These are phyloP conservation scores for Drosophila nigromelanica DNA, from an alignment of 1,140 invertebrate genomes.

Conservation along the genomic window DNA sequence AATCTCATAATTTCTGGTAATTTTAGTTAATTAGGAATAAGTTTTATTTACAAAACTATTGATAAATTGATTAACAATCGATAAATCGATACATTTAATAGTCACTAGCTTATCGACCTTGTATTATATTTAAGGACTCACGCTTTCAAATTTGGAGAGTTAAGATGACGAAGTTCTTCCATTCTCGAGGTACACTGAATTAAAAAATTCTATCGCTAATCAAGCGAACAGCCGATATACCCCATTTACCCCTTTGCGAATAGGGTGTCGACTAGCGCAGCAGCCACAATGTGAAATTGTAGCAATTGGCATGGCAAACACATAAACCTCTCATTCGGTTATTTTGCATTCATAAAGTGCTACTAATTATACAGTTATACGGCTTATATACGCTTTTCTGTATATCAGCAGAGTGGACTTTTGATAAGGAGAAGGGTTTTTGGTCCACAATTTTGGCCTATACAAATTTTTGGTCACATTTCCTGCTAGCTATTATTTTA, in stretches of 20 bases:
- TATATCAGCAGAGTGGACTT: slow-evolving; percentile 13
- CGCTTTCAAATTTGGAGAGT: too few relatives aligned
- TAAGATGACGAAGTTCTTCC: too few relatives aligned
- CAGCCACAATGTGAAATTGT: slow-evolving; percentile 29
- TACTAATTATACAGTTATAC: slow-evolving; percentile 79
- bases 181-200: too few relatives aligned
- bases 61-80: background rate
- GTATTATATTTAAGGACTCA: too few relatives aligned
- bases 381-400: slow-evolving; percentile 47
- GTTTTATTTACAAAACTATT: background rate
- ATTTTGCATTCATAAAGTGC: slow-evolving; percentile 73
- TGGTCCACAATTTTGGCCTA: slow-evolving; percentile 21
- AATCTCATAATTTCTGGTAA: too few relatives aligned
- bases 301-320: slow-evolving; percentile 43
- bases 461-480: slow-evolving; percentile 68
- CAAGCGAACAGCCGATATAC: background rate
- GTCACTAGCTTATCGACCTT: background rate
- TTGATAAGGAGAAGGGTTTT: background rate
- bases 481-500: slow-evolving; percentile 64
- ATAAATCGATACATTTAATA: background rate
- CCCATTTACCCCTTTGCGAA: background rate
- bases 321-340: slow-evolving; percentile 71
- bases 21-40: too few relatives aligned
- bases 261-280: slow-evolving; percentile 7
- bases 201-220: too few relatives aligned